Base-by-base conservation (phyloP, 2,888 invertebrate genomes). In the Lamellibrachia columna region DNA sequence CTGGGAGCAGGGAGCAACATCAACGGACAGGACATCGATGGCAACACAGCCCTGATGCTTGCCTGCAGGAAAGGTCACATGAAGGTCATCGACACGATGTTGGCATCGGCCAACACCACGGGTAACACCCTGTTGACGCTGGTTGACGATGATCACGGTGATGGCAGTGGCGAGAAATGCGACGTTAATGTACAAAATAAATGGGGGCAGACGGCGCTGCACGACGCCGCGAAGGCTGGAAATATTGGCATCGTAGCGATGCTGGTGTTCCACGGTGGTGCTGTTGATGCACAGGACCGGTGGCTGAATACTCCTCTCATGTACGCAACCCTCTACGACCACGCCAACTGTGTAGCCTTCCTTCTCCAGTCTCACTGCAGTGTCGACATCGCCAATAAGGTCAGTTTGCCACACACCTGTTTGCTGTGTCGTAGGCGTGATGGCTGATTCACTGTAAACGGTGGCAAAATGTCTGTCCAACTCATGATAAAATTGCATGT, bases 231-330 rank as follows among this genome's bases (percentile, higher is more conserved):
- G 9, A 93, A 92, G 90, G 55, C 28, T 2, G 93, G 93, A 2
- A 90, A 75, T 7, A 22, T 90, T 40, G 92, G 60, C 22, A 90
- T 92, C 4, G 92, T 93, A 15, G 90, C 60, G 40, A 58, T 93
- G 91, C 90, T 93, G 22, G 92, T 92, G 8, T 91, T 91, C 90
- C 92, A 90, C 53, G 93, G 93, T 4, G 93, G 93, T 8, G 60
- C 92, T 75, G 75, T 90, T 15, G 58, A 93, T 53, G 90, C 92
- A 15, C 52, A 55, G 90, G 93, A 93, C 90, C 91, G 90, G 58
- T 93, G 93, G 93, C 53, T 75, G 8, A 93, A 92, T 75, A 93
- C 93, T 8, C 92, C 93, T 3, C 93, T 93, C 40, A 92, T 93
- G 92, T 93, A 93, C 52, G 93, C 93, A 0, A 93, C 93, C 11